Evolutionary conservation across 2,113 vertebrate species (phyloP).

Genomic region (Odontesthes bonariensis): DNA sequence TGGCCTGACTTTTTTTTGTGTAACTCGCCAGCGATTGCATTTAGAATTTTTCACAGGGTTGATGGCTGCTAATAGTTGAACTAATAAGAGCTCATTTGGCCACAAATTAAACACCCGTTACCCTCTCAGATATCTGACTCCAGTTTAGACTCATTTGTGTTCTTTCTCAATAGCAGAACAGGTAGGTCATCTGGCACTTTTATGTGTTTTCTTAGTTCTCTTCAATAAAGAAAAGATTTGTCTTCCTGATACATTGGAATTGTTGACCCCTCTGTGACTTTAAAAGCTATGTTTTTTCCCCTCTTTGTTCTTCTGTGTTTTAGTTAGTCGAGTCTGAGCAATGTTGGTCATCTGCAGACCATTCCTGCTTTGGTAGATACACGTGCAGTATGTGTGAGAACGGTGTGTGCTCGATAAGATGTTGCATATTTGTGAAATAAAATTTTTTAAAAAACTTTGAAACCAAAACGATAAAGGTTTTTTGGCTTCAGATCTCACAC

Average conservation of each 20-base stretch:
- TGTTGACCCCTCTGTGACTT: slow-evolving; percentile 48
- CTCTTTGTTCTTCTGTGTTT: slow-evolving; percentile 42
- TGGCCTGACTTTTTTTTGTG: too few relatives aligned
- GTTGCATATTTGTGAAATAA: neutral
- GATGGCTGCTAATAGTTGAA: slow-evolving; percentile 1
- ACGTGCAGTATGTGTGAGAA: too few relatives aligned
- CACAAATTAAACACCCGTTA: neutral
- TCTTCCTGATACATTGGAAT: slow-evolving; percentile 57
- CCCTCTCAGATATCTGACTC: slow-evolving; percentile 3
- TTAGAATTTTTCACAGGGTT: neutral
- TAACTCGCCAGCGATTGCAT: too few relatives aligned
- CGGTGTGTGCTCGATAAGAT: neutral
- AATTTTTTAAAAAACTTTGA: neutral
- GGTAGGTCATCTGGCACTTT: slow-evolving; percentile 9
- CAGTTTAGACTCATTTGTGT: neutral
- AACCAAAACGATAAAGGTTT: too few relatives aligned
- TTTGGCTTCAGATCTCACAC: too few relatives aligned
- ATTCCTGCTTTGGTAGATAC: too few relatives aligned
- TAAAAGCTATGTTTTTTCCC: slow-evolving; percentile 62
- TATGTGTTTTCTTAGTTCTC: slow-evolving; percentile 21
- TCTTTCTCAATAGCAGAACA: slow-evolving; percentile 14
- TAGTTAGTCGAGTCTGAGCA: neutral
- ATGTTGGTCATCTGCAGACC: too few relatives aligned
- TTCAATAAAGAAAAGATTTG: slow-evolving; percentile 20
- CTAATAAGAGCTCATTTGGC: slow-evolving; percentile 7